phyloP scores from a whole-genome alignment of 2,797 vertebrate genomes.

The Taenioides sp. region DNA sequence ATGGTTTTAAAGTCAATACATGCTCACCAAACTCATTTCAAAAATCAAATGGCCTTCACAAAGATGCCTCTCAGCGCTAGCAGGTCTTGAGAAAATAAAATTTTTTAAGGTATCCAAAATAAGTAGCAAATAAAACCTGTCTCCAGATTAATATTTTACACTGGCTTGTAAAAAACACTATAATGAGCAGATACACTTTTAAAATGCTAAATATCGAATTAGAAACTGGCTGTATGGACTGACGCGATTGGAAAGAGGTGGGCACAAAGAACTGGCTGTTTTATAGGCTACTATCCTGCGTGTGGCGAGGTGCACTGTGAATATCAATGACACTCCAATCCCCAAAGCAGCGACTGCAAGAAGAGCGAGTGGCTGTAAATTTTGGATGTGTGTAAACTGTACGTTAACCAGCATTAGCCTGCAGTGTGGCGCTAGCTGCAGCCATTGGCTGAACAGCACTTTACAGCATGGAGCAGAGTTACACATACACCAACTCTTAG shows the following conservation, averaged over 20 bases:
- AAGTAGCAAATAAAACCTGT: not conserved
- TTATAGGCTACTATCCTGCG: slow-evolving; percentile 78
- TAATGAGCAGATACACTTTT: not conserved
- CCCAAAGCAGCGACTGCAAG: slow-evolving; percentile 43
- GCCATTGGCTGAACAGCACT: slow-evolving; percentile 49
- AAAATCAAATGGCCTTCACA: not conserved
- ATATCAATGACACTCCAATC: slow-evolving; percentile 73
- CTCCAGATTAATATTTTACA: not conserved
- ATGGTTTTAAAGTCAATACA: too few species aligned
- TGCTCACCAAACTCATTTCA: not conserved
- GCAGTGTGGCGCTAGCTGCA: slow-evolving; percentile 33
- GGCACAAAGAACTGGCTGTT: slow-evolving; percentile 65
- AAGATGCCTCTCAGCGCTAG: not conserved
- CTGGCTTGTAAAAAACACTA: not conserved
- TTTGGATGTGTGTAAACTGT: slow-evolving; percentile 13
- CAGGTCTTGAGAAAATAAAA: not conserved
- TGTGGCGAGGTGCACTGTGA: slow-evolving; percentile 66
- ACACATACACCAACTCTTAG: slow-evolving; percentile 48
- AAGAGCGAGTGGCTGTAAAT: slow-evolving; percentile 20
- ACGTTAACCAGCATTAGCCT: slow-evolving; percentile 35
- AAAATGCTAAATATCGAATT: not conserved
- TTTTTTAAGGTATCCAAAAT: too few species aligned
- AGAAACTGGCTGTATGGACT: not conserved
- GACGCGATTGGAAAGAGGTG: slow-evolving; percentile 15
- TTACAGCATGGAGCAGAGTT: slow-evolving; percentile 57